phyloP scores from a whole-genome alignment of 2,888 invertebrate genomes.

The Microplitis manilae region DNA sequence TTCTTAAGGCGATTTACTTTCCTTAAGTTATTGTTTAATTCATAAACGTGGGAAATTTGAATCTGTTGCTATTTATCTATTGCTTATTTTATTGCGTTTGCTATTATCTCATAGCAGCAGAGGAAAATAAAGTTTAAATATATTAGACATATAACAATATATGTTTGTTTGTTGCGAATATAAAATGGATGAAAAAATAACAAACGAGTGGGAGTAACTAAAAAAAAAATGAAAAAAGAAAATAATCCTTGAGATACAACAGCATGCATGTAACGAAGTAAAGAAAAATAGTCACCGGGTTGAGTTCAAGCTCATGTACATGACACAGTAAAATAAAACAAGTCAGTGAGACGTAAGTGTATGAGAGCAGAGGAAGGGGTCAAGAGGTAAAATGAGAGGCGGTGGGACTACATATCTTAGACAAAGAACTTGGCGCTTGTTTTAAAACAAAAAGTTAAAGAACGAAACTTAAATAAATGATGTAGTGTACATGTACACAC shows the following conservation, averaged over 20 bases:
- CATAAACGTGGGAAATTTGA: background rate
- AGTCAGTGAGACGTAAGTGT: conserved; percentile 21
- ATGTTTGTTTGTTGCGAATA: too few relatives aligned
- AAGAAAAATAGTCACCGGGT: conserved; percentile 32
- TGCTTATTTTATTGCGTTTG: background rate
- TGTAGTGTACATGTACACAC: background rate
- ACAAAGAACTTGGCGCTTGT: conserved; percentile 41
- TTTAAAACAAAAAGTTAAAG: conserved; percentile 1
- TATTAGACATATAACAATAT: too few relatives aligned
- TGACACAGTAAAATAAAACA: conserved; percentile 24
- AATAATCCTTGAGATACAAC: conserved; percentile 15
- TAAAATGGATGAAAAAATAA: background rate
- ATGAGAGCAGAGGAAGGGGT: conserved; percentile 11
- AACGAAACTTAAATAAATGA: background rate
- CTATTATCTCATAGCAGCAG: background rate
- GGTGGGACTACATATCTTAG: conserved; percentile 8
- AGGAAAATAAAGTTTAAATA: background rate
- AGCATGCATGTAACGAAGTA: conserved; percentile 23
- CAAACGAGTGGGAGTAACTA: background rate
- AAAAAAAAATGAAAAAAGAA: background rate
- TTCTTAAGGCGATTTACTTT: background rate
- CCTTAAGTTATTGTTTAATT: background rate
- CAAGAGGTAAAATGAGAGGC: conserved; percentile 7
- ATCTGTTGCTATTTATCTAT: background rate
- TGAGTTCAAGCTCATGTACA: conserved; percentile 35